phyloP scores from a whole-genome alignment of 2,888 invertebrate species.

The Deilephila porcellus region DNA sequence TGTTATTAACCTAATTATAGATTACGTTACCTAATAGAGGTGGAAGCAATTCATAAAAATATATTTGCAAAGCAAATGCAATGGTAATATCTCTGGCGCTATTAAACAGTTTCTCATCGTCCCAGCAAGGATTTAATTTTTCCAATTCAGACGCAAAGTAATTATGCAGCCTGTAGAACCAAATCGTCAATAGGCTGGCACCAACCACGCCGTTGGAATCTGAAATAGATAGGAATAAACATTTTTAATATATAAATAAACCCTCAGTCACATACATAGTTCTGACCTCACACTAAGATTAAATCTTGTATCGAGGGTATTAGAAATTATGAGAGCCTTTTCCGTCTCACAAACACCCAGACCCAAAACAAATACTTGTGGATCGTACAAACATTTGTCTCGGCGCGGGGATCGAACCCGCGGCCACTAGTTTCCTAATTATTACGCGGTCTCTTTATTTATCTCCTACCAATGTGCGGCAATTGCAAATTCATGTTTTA shows the following conservation, averaged over 20 bases:
- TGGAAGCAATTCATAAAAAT: conserved; percentile 35
- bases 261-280: neutral
- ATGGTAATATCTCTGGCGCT: conserved; percentile 39
- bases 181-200: conserved; percentile 9
- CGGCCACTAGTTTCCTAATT: too few relatives aligned
- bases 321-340: too few relatives aligned
- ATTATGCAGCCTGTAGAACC: conserved; percentile 37
- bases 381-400: too few relatives aligned
- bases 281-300: too few relatives aligned
- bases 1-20: neutral
- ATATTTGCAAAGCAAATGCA: conserved; percentile 33
- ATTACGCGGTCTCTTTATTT: too few relatives aligned
- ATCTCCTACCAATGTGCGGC: too few relatives aligned
- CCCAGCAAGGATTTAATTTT: conserved; percentile 38
- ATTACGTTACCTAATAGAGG: conserved; percentile 34
- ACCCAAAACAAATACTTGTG: neutral
- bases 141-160: conserved; percentile 33
- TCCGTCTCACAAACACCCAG: neutral
- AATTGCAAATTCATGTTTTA: too few relatives aligned
- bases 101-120: conserved; percentile 37
- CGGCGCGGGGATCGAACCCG: too few relatives aligned
- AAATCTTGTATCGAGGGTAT: too few relatives aligned
- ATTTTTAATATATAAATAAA: too few relatives aligned
- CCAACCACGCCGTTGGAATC: conserved; percentile 32
- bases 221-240: conserved; percentile 9